Conservation (phyloP, 92 coral and sea anemone species). For the Plumapathes pennacea region DNA sequence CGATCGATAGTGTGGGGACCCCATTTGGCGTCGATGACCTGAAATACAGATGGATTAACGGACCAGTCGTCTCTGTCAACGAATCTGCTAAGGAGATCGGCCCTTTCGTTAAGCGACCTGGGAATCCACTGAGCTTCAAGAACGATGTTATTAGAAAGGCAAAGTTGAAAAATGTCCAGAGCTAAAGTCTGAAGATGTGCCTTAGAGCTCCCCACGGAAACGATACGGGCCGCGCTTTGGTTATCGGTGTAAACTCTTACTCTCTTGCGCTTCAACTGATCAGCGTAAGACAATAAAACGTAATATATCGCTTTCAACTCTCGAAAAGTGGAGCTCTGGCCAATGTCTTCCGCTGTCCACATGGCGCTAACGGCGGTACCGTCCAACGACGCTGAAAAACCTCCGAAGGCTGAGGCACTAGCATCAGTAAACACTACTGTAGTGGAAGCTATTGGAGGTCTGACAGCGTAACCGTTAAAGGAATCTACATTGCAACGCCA, state of each 20-base stretch:
- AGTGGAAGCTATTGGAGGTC: conserved; percentile 5
- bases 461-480: conserved; percentile 45
- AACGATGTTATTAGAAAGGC: conserved; percentile 4
- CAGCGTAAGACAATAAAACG: conserved; percentile 10
- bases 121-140: conserved; percentile 65
- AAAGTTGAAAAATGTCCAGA: too few relatives aligned
- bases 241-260: conserved; percentile 45
- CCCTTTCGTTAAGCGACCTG: conserved; percentile 39
- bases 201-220: conserved; percentile 55
- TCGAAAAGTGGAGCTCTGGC: conserved; percentile 41
- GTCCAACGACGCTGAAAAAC: conserved; percentile 30
- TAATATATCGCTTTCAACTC: conserved; percentile 61
- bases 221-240: conserved; percentile 59
- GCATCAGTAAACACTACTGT: conserved; percentile 43
- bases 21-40: conserved; percentile 44
- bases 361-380: conserved; percentile 32
- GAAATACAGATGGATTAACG: conserved; percentile 38
- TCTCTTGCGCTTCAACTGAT: conserved; percentile 14
- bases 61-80: conserved; percentile 68
- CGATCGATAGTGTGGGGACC: conserved; percentile 65
- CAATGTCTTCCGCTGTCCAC: conserved; percentile 21
- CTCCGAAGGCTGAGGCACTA: conserved; percentile 54
- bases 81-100: conserved; percentile 48
- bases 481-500: conserved; percentile 33
- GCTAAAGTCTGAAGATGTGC: conserved; percentile 42